Percentiles rank a stretch among this genome's conserved stretches.
Evolutionary conservation across 2,888 invertebrate genomes (phyloP).

Genomic region (Acrobasis repandana): DNA sequence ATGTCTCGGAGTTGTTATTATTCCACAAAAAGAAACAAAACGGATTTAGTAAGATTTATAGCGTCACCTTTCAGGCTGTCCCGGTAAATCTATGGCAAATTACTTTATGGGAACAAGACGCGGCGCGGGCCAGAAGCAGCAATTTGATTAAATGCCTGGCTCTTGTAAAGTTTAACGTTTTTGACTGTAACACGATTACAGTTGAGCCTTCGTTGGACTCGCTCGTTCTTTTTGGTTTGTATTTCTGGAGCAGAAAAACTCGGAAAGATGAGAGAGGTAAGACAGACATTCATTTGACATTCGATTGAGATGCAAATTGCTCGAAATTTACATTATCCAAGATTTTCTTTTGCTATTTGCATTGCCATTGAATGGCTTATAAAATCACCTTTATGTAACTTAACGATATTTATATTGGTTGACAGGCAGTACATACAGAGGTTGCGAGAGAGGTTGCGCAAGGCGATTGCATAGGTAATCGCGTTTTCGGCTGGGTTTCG

Average conservation of each 20-base stretch:
- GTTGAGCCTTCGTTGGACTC: not conserved
- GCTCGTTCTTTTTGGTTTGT: not conserved
- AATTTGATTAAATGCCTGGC: constrained; percentile 17
- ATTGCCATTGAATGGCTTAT: too few species aligned
- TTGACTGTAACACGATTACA: constrained; percentile 8
- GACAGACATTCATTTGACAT: too few species aligned
- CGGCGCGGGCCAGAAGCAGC: not conserved
- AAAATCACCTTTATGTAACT: too few species aligned
- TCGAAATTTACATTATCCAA: too few species aligned
- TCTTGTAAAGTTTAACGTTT: constrained; percentile 6
- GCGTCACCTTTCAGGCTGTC: constrained; percentile 1
- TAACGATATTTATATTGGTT: too few species aligned
- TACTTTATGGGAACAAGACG: not conserved
- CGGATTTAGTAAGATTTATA: constrained; percentile 5
- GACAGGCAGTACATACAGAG: too few species aligned
- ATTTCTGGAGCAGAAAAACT: not conserved
- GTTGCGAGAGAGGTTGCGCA: too few species aligned
- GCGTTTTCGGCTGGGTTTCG: too few species aligned
- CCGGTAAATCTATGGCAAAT: not conserved
- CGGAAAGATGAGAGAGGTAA: too few species aligned
- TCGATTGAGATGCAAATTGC: too few species aligned
- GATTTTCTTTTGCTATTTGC: too few species aligned
- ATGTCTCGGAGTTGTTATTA: not conserved
- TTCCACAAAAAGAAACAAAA: not conserved
- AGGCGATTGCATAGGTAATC: too few species aligned